These are phyloP conservation scores for Sphenopsis melanotis DNA, from an alignment of 2,797 vertebrate species.

Conservation along the genomic window DNA sequence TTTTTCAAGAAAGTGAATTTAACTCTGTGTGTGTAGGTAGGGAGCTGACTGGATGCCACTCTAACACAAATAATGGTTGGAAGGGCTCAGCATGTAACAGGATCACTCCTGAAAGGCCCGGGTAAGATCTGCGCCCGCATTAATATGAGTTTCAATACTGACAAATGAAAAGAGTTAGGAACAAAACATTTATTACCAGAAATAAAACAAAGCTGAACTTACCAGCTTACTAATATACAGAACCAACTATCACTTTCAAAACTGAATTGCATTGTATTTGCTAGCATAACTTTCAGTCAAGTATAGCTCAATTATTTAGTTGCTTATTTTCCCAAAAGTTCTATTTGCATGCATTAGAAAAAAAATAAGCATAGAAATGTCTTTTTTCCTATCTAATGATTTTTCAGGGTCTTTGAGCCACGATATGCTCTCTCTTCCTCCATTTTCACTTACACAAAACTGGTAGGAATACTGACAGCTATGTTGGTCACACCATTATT, in stretches of 20 bases:
- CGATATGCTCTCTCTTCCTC: not conserved
- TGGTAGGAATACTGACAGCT: not conserved
- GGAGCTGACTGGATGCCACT: not conserved
- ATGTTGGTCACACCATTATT: not conserved
- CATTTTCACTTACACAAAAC: not conserved
- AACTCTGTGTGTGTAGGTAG: not conserved
- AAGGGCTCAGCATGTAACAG: not conserved
- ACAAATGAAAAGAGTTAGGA: not conserved
- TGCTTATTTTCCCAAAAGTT: not conserved
- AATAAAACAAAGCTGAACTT: not conserved
- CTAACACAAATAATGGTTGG: not conserved
- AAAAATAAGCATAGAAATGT: not conserved
- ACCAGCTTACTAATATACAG: not conserved
- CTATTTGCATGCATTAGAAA: not conserved
- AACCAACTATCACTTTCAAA: not conserved
- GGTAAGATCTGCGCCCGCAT: not conserved
- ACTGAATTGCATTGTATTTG: not conserved
- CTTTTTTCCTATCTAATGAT: not conserved
- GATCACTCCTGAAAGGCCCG: not conserved
- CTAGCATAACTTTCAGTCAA: not conserved
- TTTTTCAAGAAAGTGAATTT: not conserved
- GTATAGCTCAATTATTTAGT: not conserved
- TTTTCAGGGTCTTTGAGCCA: not conserved
- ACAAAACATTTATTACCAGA: not conserved
- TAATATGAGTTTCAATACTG: not conserved